phyloP scores from a whole-genome alignment of 2,888 invertebrate genomes.

The Archips crataeganus region DNA sequence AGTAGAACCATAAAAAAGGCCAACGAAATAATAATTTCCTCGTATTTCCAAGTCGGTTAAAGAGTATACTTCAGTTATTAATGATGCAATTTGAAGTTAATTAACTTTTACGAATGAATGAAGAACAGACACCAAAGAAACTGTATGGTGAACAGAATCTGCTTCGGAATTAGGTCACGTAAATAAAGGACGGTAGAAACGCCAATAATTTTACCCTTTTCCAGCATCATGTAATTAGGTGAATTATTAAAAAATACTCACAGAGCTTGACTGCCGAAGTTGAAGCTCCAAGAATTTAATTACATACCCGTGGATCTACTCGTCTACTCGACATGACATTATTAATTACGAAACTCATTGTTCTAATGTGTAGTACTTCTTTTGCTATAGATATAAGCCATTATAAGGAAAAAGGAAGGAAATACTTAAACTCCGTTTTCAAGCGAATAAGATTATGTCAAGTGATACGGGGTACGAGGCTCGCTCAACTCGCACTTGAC shows the following conservation, averaged over 20 bases:
- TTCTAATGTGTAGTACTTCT: conserved; percentile 1
- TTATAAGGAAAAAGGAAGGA: conserved; percentile 7
- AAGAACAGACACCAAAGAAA: too few species aligned
- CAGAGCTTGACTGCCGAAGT: background rate
- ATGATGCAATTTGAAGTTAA: too few species aligned
- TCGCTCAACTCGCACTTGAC: conserved; percentile 19
- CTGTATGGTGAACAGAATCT: too few species aligned
- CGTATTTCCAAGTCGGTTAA: too few species aligned
- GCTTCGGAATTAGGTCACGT: background rate
- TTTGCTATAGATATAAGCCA: background rate
- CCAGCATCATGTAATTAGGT: conserved; percentile 2
- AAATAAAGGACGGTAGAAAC: background rate
- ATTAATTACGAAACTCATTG: background rate
- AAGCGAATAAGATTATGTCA: conserved; percentile 18
- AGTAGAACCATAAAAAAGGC: too few species aligned
- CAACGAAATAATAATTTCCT: too few species aligned
- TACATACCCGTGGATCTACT: background rate
- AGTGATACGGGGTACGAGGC: conserved; percentile 19
- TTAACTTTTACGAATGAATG: too few species aligned
- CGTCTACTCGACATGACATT: background rate
- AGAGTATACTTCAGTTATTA: too few species aligned
- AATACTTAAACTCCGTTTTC: background rate
- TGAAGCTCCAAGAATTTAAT: conserved; percentile 1
- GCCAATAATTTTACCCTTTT: background rate
- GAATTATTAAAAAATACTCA: background rate